These are phyloP conservation scores for Mastigias papua DNA, from an alignment of 30 jellyfish, hydroid and myxozoan genomes.

Conservation along the genomic window DNA sequence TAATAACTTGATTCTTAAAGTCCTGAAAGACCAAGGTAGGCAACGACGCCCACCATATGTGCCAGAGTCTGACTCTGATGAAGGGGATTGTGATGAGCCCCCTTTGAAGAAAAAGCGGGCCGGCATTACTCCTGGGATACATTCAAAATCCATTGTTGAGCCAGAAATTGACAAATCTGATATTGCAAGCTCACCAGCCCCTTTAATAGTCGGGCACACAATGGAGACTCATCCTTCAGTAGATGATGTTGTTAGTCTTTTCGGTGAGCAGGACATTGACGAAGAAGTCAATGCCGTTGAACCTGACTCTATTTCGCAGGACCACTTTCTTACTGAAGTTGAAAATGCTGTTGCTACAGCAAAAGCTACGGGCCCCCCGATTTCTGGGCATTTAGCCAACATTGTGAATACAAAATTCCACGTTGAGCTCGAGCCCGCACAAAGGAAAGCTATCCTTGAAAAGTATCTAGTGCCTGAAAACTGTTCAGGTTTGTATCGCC, in stretches of 20 bases:
- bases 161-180: not conserved
- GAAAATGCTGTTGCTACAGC: not conserved
- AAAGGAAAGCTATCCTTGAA: not conserved
- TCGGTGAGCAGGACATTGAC: constrained; percentile 24
- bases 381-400: constrained; percentile 1
- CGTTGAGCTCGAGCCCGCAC: constrained; percentile 10
- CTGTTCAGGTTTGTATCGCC: constrained; percentile 10
- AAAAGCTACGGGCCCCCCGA: not conserved
- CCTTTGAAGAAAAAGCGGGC: not conserved
- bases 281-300: not conserved
- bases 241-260: not conserved
- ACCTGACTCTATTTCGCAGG: not conserved
- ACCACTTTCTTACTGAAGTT: not conserved
- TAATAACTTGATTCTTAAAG: not conserved
- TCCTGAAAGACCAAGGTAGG: not conserved
- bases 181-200: constrained; percentile 3
- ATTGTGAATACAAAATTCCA: constrained; percentile 9
- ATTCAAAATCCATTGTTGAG: not conserved
- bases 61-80: not conserved
- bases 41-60: not conserved
- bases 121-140: not conserved
- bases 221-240: constrained; percentile 8
- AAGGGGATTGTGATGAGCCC: not conserved
- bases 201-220: not conserved
- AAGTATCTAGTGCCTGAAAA: constrained; percentile 22